Evolutionary conservation across 2,797 vertebrate genomes (phyloP).

Genomic region (Galagoides demidoff): DNA sequence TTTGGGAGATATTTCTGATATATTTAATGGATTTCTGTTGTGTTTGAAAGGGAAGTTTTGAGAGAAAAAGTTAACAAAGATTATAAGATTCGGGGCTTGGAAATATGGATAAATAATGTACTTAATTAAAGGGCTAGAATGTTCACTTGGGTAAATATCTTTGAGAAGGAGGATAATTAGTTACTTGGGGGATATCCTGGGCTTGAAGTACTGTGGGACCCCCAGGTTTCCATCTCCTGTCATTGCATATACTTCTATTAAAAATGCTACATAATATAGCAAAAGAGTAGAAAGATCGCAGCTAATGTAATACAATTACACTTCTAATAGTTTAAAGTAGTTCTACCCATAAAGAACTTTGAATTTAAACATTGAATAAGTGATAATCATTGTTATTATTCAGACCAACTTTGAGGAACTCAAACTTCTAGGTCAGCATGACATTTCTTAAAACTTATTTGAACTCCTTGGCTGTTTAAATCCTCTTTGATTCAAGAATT

Average conservation of each 20-base stretch:
- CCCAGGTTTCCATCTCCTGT: not conserved
- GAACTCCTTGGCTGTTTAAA: not conserved
- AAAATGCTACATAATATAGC: not conserved
- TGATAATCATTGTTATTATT: not conserved
- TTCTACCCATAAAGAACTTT: not conserved
- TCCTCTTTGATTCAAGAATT: not conserved
- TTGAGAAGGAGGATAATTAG: not conserved
- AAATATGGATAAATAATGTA: not conserved
- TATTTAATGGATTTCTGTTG: not conserved
- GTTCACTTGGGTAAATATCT: not conserved
- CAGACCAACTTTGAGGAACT: not conserved
- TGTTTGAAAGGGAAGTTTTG: not conserved
- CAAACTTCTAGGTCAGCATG: not conserved
- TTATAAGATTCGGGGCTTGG: not conserved
- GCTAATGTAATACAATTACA: not conserved
- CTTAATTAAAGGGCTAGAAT: not conserved
- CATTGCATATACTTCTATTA: not conserved
- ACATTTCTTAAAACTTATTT: not conserved
- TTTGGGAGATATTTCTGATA: not conserved
- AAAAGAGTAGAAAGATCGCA: not conserved
- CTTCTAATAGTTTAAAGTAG: not conserved
- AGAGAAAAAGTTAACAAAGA: not conserved
- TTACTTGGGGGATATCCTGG: not conserved
- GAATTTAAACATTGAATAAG: not conserved
- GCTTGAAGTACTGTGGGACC: accelerated